A percentile compares a stretch with the other conserved stretches of the same genome.
Conservation (phyloP, 2,113 vertebrate genomes). For the Nymphicus hollandicus region DNA sequence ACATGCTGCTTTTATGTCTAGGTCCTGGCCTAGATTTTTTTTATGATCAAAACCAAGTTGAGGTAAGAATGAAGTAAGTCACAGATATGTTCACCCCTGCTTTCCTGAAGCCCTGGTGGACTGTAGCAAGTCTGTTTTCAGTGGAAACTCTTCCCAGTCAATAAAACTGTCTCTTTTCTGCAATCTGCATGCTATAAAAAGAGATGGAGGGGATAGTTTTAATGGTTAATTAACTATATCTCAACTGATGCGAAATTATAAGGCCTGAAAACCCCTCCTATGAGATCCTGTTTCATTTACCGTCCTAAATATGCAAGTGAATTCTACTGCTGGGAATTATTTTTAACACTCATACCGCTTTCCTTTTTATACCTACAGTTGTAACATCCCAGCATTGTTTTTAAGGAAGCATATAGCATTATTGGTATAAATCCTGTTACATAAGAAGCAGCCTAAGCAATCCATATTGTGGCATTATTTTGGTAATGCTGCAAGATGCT, state of each 20-base stretch:
- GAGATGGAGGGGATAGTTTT: background rate
- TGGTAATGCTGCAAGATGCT: background rate
- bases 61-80: background rate
- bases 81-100: rapidly evolving
- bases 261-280: background rate
- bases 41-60: background rate
- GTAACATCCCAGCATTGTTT: background rate
- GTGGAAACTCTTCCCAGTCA: background rate
- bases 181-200: background rate
- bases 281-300: background rate
- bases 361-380: background rate
- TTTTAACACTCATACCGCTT: background rate
- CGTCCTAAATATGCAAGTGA: background rate
- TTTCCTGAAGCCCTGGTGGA: background rate
- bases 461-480: background rate
- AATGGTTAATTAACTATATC: conserved; percentile 1
- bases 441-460: background rate
- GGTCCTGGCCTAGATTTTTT: background rate
- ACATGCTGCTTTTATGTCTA: background rate
- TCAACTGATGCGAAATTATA: background rate
- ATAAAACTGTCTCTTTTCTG: background rate
- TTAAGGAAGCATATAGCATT: background rate
- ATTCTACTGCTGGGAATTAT: background rate
- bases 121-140: background rate
- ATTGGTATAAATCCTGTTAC: background rate